Evolutionary conservation across 2,888 invertebrate genomes (phyloP).

Genomic region (Aspidiotus rigidus): DNA sequence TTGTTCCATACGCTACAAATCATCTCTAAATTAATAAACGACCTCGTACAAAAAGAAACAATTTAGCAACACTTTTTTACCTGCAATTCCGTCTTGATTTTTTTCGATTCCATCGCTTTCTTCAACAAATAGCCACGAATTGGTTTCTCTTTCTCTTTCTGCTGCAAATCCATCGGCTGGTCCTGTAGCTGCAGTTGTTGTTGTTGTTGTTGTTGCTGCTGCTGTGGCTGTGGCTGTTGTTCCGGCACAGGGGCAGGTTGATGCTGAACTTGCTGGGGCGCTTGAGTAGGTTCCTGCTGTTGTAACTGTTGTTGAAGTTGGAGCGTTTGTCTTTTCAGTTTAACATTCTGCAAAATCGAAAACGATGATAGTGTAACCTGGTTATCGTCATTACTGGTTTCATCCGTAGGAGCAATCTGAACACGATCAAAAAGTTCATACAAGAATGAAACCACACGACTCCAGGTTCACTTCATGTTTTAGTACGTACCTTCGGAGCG

Average conservation of each 20-base stretch:
- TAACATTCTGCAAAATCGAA: neutral
- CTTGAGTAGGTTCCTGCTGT: neutral
- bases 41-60: constrained; percentile 11
- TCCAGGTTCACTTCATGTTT: neutral
- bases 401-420: constrained; percentile 3
- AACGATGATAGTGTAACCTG: neutral
- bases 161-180: constrained; percentile 18
- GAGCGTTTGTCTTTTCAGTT: constrained; percentile 20
- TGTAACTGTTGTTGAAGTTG: constrained; percentile 26
- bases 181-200: constrained; percentile 30
- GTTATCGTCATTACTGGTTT: neutral
- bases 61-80: constrained; percentile 35
- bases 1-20: constrained; percentile 55
- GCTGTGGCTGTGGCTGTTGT: constrained; percentile 16
- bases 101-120: constrained; percentile 58
- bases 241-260: constrained; percentile 10
- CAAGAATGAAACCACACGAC: neutral
- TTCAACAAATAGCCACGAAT: constrained; percentile 47
- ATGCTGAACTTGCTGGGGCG: neutral
- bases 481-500: constrained; percentile 18
- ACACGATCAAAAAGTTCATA: neutral
- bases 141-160: constrained; percentile 12
- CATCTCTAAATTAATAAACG: constrained; percentile 29
- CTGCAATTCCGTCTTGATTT: constrained; percentile 59
- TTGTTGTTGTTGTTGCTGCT: constrained; percentile 16